Evolutionary conservation across 2,888 invertebrate genomes (phyloP), one percentile per base, ranked within the genome.

Genomic region (Trypoxylon attenuatum): DNA sequence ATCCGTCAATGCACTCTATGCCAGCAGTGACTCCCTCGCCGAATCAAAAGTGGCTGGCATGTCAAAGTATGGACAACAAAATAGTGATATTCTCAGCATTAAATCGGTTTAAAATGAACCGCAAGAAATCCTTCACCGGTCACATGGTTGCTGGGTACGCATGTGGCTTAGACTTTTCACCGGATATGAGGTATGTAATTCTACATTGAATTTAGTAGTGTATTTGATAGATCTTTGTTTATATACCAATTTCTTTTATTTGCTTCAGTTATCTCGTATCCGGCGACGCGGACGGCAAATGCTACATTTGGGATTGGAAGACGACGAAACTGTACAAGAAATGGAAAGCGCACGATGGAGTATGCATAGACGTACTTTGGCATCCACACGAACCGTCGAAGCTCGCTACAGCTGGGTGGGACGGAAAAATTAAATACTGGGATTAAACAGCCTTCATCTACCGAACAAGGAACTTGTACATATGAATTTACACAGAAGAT

Each of bases 111-210:
- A 98, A 99, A 88, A 94, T 98, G 91, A 98, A 99, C 88, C 90
- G 98, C 22, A 99, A 99, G 88, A 99, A 99, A 88, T 94, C 96
- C 0, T 99, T 99, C 88, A 94, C 94, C 0, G 99, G 99, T 0
- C 99, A 99, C 86, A 99, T 99, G 98, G 99, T 99, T 0, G 98
- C 99, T 5, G 99, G 99, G 0, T 99, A 99, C 88, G 99, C 99
- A 0, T 99, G 99, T 86, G 92, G 94, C 1, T 89, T 98, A 5
- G 99, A 99, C 88, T 99, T 96, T 88, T 98, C 98, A 1, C 99
- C 99, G 0, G 99, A 99, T 85, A 98, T 99, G 98, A 96, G 94
- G 94, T 96, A 86, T 67, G 81, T 45, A 60, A 43, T 49, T 16
- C 8, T 19, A 13, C 18, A 6, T 6, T 41, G 2, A 2, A 21